Conservation (phyloP, 2,797 vertebrate species). For the Mycteria americana region DNA sequence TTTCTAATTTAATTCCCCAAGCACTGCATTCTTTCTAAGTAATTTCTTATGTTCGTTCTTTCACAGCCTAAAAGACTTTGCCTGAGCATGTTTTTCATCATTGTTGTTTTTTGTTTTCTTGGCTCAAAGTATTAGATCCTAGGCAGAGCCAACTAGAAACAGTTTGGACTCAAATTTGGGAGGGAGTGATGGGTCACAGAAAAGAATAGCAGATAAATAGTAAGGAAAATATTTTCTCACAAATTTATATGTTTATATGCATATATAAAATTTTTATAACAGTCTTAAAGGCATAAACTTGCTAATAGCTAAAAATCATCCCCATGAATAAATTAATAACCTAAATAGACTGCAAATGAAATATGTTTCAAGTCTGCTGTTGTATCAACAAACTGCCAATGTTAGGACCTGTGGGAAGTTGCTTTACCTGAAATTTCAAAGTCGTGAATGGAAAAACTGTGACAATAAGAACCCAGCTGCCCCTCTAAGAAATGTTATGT, state of each 20-base stretch:
- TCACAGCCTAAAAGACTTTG: slow-evolving; percentile 21
- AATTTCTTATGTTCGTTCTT: slow-evolving; percentile 18
- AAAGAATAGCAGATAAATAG: background rate
- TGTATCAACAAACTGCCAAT: background rate
- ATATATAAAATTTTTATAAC: background rate
- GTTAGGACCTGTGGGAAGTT: background rate
- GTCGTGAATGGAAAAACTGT: background rate
- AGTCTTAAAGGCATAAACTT: background rate
- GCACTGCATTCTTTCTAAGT: slow-evolving; percentile 12
- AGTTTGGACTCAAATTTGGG: background rate
- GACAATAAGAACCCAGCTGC: background rate
- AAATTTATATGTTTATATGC: background rate
- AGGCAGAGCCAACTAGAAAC: slow-evolving; percentile 3
- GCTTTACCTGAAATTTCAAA: background rate
- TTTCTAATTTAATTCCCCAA: slow-evolving; percentile 35
- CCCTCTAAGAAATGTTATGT: background rate
- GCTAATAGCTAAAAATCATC: slow-evolving; percentile 13
- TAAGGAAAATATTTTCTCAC: slow-evolving; percentile 25
- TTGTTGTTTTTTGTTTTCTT: slow-evolving; percentile 19
- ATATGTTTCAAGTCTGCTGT: background rate
- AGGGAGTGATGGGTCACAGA: background rate
- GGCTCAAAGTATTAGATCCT: slow-evolving; percentile 34
- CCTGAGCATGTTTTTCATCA: slow-evolving; percentile 45
- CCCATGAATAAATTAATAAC: slow-evolving; percentile 5
- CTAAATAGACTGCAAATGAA: background rate